Evolutionary conservation across 2,113 vertebrate genomes (phyloP).

Genomic region (Nothoprocta perdicaria): DNA sequence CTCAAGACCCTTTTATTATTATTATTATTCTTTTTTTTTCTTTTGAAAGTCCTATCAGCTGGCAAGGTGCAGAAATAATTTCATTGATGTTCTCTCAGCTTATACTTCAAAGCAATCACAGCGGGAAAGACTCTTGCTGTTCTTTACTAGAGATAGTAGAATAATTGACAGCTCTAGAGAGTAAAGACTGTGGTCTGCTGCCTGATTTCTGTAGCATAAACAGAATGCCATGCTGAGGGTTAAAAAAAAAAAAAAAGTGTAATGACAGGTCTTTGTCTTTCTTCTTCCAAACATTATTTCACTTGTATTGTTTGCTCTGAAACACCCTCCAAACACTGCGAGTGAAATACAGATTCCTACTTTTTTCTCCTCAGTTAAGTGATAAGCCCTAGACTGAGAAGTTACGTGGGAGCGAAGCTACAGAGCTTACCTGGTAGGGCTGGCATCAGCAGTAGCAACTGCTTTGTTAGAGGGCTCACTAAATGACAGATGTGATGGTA

Average conservation of each 20-base stretch:
- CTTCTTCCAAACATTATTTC: neutral
- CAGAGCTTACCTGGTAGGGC: neutral
- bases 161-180: neutral
- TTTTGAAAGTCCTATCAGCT: neutral
- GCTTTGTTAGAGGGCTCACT: neutral
- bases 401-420: neutral
- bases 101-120: neutral
- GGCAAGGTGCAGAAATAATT: neutral
- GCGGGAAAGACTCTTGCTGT: neutral
- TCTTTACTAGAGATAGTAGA: neutral
- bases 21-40: neutral
- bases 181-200: neutral
- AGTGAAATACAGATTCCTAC: neutral
- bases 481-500: neutral
- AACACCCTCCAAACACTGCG: fast-evolving
- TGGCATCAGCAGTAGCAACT: neutral
- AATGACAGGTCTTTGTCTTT: neutral
- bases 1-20: neutral
- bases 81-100: neutral
- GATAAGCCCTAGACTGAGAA: neutral
- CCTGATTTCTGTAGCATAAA: neutral
- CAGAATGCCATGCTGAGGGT: neutral
- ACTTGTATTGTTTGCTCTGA: neutral
- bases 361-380: neutral
- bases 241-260: neutral